Base-by-base conservation (phyloP, 2,797 vertebrate species). In the Sebastes kiyomatsui region DNA sequence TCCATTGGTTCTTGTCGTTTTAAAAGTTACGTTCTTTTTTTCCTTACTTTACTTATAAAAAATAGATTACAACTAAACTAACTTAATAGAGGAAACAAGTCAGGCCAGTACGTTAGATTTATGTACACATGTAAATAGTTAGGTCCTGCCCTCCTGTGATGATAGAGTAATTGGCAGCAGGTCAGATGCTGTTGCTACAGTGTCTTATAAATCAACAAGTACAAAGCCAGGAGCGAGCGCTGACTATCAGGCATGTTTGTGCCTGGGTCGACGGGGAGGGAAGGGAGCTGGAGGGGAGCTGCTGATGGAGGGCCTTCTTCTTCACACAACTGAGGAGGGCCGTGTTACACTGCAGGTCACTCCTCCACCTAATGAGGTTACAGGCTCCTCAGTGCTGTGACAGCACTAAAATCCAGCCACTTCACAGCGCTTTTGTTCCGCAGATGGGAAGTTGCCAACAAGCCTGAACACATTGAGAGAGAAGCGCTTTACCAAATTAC, bases 401-500 rank as follows among this genome's bases (percentile, higher is more conserved):
- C 94, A 90, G 93, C 89, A 75, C 80, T 75, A 86, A 95, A 93
- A 93, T 94, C 93, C 93, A 90, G 88, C 89, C 93, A 93, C 95
- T 96, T 94, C 88, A 92, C 87, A 71, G 60, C 0, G 89, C 92
- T 94, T 96, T 96, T 94, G 94, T 93, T 94, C 90, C 25, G 22
- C 69, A 88, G 83, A 93, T 91, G 88, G 87, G 79, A 93, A 90
- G 88, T 87, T 93, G 92, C 92, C 93, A 90, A 94, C 96, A 95
- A 95, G 95, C 93, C 96, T 67, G 87, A 94, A 96, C 96, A 94
- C 90, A 96, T 90, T 89, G 89, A 93, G 89, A 88, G 75, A 78
- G 77, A 89, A 92, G 93, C 80, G 93, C 91, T 95, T 93, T 93
- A 89, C 92, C 77, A 95, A 96, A 96, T 95, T 95, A 96, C 93